phyloP scores from a whole-genome alignment of 2,797 vertebrate genomes.

The Gymnoscopelus braueri region DNA sequence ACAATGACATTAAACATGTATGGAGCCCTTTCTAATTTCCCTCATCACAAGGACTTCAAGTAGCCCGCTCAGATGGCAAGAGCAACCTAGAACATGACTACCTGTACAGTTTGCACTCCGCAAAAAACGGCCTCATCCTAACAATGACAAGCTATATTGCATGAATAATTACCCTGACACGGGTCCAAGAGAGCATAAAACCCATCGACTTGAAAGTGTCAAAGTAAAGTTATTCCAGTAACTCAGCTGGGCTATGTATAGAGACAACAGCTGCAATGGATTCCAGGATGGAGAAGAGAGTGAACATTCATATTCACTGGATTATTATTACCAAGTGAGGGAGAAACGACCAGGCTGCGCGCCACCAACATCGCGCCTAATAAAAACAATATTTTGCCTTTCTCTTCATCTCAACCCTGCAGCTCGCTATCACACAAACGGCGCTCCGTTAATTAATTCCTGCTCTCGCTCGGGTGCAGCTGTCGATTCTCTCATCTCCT shows the following conservation, averaged over 20 bases:
- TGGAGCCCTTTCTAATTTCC: slow-evolving; percentile 24
- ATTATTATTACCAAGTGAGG: slow-evolving; percentile 71
- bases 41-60: slow-evolving; percentile 18
- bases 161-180: slow-evolving; percentile 63
- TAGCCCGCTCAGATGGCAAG: slow-evolving; percentile 28
- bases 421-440: slow-evolving; percentile 59
- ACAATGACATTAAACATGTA: slow-evolving; percentile 39
- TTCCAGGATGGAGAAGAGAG: slow-evolving; percentile 68
- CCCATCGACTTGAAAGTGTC: slow-evolving; percentile 70
- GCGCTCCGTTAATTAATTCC: slow-evolving; percentile 79
- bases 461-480: slow-evolving; percentile 75
- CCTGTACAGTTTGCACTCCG: slow-evolving; percentile 26
- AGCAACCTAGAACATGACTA: slow-evolving; percentile 32
- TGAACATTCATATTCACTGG: slow-evolving; percentile 68
- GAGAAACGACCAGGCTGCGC: slow-evolving; percentile 67
- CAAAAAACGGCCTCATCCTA: slow-evolving; percentile 28
- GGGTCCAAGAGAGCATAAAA: slow-evolving; percentile 65
- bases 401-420: slow-evolving; percentile 74
- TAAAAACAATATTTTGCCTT: slow-evolving; percentile 82
- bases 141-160: slow-evolving; percentile 50
- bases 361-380: slow-evolving; percentile 82
- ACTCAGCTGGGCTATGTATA: slow-evolving; percentile 67
- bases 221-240: slow-evolving; percentile 78
- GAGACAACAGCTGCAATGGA: slow-evolving; percentile 79
- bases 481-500: slow-evolving; percentile 77